Evolutionary conservation across 2,113 vertebrate species (phyloP).

Genomic region (Eupsittula cactorum): DNA sequence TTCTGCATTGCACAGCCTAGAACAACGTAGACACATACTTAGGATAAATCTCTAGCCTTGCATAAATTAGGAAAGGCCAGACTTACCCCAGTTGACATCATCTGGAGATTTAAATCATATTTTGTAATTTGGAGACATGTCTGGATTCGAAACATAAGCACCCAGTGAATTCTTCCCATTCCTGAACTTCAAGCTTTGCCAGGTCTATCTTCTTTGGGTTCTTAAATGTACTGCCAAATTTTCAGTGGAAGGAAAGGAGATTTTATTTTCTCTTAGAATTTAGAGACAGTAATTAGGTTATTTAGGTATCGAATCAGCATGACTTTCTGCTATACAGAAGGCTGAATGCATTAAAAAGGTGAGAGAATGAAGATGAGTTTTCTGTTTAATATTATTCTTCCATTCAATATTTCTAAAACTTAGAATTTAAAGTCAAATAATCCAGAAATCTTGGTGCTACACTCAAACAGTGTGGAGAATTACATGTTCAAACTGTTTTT

Average conservation of each 20-base stretch:
- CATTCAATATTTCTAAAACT: not conserved
- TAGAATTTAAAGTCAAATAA: not conserved
- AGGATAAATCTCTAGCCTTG: not conserved
- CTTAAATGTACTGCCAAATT: not conserved
- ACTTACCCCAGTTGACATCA: not conserved
- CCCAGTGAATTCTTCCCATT: not conserved
- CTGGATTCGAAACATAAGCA: not conserved
- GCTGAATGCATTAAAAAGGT: not conserved
- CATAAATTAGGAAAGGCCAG: not conserved
- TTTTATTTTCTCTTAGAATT: not conserved
- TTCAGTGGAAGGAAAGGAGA: not conserved
- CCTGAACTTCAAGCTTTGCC: not conserved
- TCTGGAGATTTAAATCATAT: not conserved
- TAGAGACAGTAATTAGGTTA: not conserved
- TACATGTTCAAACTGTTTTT: not conserved
- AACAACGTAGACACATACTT: not conserved
- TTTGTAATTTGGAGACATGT: not conserved
- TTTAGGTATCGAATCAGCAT: not conserved
- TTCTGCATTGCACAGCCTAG: not conserved
- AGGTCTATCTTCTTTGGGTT: not conserved
- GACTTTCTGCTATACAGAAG: not conserved
- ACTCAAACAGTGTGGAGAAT: not conserved
- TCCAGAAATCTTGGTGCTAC: not conserved
- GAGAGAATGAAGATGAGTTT: not conserved
- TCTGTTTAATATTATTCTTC: not conserved